Evolutionary conservation across 2,888 invertebrate genomes (phyloP), one percentile per base, ranked within the genome.

Genomic region (Pollenia griseotomentosa): DNA sequence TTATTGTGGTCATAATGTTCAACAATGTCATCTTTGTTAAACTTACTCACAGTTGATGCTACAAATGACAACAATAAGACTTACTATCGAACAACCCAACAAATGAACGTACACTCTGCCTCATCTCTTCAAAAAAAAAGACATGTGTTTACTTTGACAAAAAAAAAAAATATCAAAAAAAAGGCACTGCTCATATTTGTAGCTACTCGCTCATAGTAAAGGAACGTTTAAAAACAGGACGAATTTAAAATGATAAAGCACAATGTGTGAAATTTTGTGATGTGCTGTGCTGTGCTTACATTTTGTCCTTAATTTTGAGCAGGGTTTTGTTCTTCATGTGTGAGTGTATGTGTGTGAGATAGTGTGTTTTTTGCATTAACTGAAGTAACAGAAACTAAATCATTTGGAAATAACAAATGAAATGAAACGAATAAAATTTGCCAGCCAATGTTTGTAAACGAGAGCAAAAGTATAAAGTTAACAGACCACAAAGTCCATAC

Each of bases 371-470:
- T 33, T 33, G 33, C 33, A 48, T 46, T 48, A 73, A 23, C 16
- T 55, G 11, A 16, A 51, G 53, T 44, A 73, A 44, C 46, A 51
- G 40, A 66, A 79, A 74, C 66, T 61, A 74, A 84, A 84, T 84
- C 66, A 79, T 78, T 79, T 84, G 73, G 83, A 84, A 79, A 84
- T 11, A 66, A 14, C 53, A 84, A 79, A 79, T 79, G 73, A 74
- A 46, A 68, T 79, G 83, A 73, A 51, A 71, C 42, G 71, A 59
- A 83, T 61, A 68, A 79, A 79, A 79, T 83, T 61, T 83, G 73
- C 51, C 53, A 66, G 66, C 46, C 73, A 73, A 73, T 78, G 59
- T 11, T 44, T 71, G 61, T 33, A 59, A 79, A 55, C 46, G 73
- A 61, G 78, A 78, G 73, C 63, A 78, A 74, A 68, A 68, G 19